Base-by-base conservation (phyloP, 1,140 invertebrate genomes). In the Oncopodura yosiiana region DNA sequence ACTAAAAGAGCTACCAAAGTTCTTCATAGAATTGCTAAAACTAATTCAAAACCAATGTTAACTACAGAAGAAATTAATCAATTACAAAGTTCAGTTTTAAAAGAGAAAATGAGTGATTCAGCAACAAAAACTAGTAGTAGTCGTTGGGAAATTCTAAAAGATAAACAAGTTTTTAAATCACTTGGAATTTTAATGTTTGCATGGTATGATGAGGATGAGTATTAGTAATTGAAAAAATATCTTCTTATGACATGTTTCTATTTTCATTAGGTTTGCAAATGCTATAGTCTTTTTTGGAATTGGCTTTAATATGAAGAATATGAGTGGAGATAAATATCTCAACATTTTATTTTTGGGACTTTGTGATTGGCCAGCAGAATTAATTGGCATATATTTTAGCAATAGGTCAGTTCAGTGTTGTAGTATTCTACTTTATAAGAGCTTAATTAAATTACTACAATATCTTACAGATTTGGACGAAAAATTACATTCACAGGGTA, bases 321-420 rank as follows among this genome's bases (percentile, higher is more conserved):
- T 59, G 36, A 49, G 37, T 38, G 57, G 57, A 27, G 45, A 59
- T 49, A 44, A 41, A 8, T 59, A 59, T 16, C 43, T 37, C 32
- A 59, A 59, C 30, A 51, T 59, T 3, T 41, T 46, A 29, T 49
- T 48, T 11, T 29, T 59, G 37, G 57, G 49, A 1, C 3, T 39
- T 1, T 36, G 14, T 16, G 45, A 48, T 34, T 48, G 18, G 27
- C 45, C 45, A 4, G 45, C 45, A 9, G 45, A 48, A 32, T 19
- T 48, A 5, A 30, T 29, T 8, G 45, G 45, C 27, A 48, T 48
- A 18, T 48, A 48, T 48, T 48, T 48, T 21, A 48, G 45, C 27
- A 48, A 48, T 34, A 48, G 42, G 42, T 44, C 6, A 24, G 19
- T n/a, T 6, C 12, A 6, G 5, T 39, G 16, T 24, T 8, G 42